Base-by-base conservation (phyloP, 1,140 invertebrate genomes). In the Condylostylus longicornis region DNA sequence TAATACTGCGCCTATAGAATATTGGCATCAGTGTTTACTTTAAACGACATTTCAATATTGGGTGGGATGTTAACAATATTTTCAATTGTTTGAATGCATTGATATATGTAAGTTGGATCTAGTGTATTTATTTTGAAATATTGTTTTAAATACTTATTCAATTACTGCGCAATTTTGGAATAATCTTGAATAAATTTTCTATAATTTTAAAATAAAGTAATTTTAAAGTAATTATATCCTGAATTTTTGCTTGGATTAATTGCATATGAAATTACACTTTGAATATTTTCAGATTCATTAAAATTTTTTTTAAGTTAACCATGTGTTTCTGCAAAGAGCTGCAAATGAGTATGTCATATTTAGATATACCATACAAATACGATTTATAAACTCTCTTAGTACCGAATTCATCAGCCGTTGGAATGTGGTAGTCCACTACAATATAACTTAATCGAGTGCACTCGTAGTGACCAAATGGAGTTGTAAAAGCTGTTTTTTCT, bases 331-430 rank as follows among this genome's bases (percentile, higher is more conserved):
- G 18, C 28, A 64, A 37, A 22, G 47, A 42, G 3, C 46, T 44
- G 33, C 45, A 58, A 30, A 60, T 46, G 27, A 59, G 40, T 10
- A 58, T 49, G 32, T 62, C 51, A 34, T 62, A n/a, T n/a, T 51
- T 8, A 55, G 28, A 37, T 62, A 60, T n/a, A 57, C 49, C 23
- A 57, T 43, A 35, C 46, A 49, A 23, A 42, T 32, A 35, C 41
- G 45, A 25, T 48, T 47, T 42, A 50, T 45, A 38, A 50, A 33
- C 17, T 48, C 48, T 19, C 37, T 43, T n/a, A 54, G 42, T 19
- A 51, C 44, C n/a, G 27, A 41, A 39, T 69, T 49, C 53, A 67
- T 66, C n/a, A 54, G 38, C 15, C 54, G 32, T 50, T 67, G 56
- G 47, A 67, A 66, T 14, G 53, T 62, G 8, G 50, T 42, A 53